Evolutionary conservation across 2,797 vertebrate genomes (phyloP).

Genomic region (Neopelma chrysocephalum): DNA sequence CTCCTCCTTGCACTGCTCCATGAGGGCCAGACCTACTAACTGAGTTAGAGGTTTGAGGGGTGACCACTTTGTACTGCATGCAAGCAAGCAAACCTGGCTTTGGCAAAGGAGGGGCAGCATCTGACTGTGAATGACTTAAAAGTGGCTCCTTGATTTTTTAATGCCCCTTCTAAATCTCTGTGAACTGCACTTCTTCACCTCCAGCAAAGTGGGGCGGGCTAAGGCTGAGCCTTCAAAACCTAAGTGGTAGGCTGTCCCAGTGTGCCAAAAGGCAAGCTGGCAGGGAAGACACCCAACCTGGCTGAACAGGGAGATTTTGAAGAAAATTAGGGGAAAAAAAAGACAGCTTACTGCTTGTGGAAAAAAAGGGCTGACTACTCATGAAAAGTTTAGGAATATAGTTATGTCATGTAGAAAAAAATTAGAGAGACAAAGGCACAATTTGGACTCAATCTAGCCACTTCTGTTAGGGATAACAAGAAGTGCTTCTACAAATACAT

Average conservation of each 20-base stretch:
- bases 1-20: neutral
- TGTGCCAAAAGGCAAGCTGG: no score
- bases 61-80: neutral
- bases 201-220: rapidly evolving
- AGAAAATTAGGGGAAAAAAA: no score
- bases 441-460: no score
- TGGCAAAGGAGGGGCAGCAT: neutral
- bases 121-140: neutral
- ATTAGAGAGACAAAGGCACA: no score
- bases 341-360: no score
- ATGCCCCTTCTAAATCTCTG: neutral
- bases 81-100: neutral
- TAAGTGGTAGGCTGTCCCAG: neutral
- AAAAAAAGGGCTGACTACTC: no score
- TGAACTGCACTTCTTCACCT: neutral
- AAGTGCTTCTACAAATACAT: no score
- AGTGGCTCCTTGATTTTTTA: neutral
- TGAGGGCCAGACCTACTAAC: neutral
- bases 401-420: no score
- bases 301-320: no score
- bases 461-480: no score
- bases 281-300: no score
- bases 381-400: no score
- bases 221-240: neutral
- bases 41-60: neutral